Percentiles rank a stretch among this genome's conserved stretches.
Evolutionary conservation across 1,140 invertebrate genomes (phyloP).

Genomic region (Nomia melanderi): DNA sequence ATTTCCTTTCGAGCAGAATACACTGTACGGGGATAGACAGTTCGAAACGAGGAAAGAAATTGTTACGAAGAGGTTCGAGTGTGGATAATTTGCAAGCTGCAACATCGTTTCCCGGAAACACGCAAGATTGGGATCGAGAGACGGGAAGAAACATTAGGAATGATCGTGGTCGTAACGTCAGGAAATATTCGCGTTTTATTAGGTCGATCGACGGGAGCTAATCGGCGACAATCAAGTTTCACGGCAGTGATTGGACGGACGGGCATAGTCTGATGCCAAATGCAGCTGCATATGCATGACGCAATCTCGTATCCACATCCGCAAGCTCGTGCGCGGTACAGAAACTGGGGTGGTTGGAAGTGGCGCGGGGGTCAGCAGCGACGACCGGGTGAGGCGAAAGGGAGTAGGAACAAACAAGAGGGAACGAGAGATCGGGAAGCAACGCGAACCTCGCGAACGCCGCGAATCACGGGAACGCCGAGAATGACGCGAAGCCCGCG

Average conservation of each 20-base stretch:
- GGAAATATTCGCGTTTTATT: conserved; percentile 75
- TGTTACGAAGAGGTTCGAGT: no score
- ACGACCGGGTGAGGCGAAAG: conserved; percentile 7
- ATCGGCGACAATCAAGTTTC: conserved; percentile 80
- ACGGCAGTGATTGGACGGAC: conserved; percentile 73
- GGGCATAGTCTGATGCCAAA: conserved; percentile 71
- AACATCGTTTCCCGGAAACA: background rate
- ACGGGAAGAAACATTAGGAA: background rate
- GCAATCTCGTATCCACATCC: conserved; percentile 77
- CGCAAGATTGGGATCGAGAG: conserved; percentile 39
- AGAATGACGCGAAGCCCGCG: no score
- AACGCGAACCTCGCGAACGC: background rate
- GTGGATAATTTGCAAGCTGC: no score
- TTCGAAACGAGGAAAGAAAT: no score
- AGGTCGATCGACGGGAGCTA: conserved; percentile 73
- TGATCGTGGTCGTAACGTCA: conserved; percentile 36
- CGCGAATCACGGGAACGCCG: background rate
- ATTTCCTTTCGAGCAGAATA: no score
- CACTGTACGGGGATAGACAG: no score
- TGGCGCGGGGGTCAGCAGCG: background rate
- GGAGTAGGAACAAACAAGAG: background rate
- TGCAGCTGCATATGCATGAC: conserved; percentile 79
- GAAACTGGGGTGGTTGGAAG: conserved; percentile 27
- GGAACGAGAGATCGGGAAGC: background rate
- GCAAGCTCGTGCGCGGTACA: conserved; percentile 38